phyloP scores from a whole-genome alignment of 2,797 vertebrate species.

The Myotis daubentonii region DNA sequence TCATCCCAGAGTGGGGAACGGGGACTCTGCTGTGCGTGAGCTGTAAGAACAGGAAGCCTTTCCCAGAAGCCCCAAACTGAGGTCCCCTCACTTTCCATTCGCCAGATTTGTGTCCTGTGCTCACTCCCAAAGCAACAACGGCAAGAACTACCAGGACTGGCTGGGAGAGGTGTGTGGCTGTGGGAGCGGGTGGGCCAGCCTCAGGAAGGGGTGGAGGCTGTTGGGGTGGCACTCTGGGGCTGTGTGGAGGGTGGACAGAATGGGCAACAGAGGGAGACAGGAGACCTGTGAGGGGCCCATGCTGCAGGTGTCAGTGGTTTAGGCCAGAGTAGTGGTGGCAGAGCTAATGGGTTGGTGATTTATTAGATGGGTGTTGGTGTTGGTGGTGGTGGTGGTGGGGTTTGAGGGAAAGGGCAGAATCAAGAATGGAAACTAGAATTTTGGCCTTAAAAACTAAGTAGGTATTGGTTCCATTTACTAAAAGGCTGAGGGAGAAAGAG shows the following conservation, averaged over 20 bases:
- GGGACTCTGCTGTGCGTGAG: not conserved
- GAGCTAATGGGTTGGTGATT: not conserved
- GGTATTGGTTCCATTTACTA: not conserved
- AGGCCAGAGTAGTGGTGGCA: not conserved
- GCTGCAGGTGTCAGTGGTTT: not conserved
- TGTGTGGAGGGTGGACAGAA: not conserved
- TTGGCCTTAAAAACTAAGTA: not conserved
- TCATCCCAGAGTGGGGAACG: rapidly evolving
- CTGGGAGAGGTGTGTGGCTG: not conserved
- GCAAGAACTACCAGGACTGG: not conserved
- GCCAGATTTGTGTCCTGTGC: not conserved
- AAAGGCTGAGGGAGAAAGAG: not conserved
- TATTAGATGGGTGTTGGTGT: too few species aligned
- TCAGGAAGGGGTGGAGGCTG: not conserved
- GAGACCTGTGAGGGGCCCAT: not conserved
- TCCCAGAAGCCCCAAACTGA: not conserved
- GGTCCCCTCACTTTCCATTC: not conserved
- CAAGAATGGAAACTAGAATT: not conserved
- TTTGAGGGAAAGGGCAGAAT: not conserved
- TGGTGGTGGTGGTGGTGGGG: not conserved
- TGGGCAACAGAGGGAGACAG: not conserved
- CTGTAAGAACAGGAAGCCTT: not conserved
- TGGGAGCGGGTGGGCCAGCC: not conserved
- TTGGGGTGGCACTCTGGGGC: not conserved
- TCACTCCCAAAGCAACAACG: not conserved